Evolutionary conservation across 2,888 invertebrate genomes (phyloP).

Genomic region (Bruchidius siliquastri): DNA sequence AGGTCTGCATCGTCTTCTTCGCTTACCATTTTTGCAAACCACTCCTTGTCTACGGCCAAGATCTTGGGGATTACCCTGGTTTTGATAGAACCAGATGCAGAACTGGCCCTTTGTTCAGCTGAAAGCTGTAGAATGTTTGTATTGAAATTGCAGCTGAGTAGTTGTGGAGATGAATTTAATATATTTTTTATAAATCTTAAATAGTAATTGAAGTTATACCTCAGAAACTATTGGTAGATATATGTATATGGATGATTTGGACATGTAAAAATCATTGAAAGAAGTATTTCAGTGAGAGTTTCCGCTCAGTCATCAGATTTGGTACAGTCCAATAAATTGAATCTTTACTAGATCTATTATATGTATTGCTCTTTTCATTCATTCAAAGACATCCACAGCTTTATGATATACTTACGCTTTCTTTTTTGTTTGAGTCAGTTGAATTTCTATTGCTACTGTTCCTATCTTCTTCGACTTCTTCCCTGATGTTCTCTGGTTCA

Average conservation of each 20-base stretch:
- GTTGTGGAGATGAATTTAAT: no score
- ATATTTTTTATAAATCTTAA: no score
- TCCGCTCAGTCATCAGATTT: no score
- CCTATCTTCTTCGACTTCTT: not conserved
- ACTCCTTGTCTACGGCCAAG: not conserved
- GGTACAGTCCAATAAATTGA: no score
- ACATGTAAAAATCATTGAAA: no score
- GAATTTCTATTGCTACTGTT: not conserved
- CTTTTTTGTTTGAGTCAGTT: not conserved
- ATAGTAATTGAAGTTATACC: no score
- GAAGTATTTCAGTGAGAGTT: no score
- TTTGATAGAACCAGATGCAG: not conserved
- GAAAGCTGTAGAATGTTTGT: not conserved
- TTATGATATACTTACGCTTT: not conserved
- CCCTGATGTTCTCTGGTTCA: not conserved
- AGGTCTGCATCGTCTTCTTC: conserved; percentile 1
- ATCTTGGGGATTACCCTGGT: not conserved
- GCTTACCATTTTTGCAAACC: not conserved
- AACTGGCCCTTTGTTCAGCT: not conserved
- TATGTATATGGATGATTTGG: no score
- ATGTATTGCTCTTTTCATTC: no score
- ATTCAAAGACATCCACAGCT: no score
- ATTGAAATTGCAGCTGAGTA: not conserved
- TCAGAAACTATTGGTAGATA: no score
- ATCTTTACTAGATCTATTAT: no score